phyloP scores from a whole-genome alignment of 2,888 invertebrate species.

The Eupithecia pulchellata region DNA sequence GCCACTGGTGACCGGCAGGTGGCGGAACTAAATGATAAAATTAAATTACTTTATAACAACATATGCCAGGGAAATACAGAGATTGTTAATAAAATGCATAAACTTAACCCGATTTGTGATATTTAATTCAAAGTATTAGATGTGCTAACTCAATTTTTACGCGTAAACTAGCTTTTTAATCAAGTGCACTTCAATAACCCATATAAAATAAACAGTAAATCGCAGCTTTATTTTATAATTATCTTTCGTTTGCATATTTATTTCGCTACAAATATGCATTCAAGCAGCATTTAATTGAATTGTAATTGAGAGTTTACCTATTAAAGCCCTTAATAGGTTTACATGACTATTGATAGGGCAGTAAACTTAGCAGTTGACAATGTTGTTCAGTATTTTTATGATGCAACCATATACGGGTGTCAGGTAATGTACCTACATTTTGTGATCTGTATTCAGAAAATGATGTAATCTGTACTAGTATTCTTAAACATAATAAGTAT shows the following conservation, averaged over 20 bases:
- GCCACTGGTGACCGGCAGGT: constrained; percentile 23
- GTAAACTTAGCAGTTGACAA: constrained; percentile 38
- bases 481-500: background rate
- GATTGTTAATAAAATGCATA: background rate
- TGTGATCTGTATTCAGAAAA: constrained; percentile 20
- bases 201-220: background rate
- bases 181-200: background rate
- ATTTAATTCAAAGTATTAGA: background rate
- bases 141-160: background rate
- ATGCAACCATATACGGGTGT: constrained; percentile 29
- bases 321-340: constrained; percentile 30
- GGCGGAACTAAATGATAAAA: constrained; percentile 1
- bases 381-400: constrained; percentile 35
- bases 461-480: background rate
- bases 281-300: constrained; percentile 21
- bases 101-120: background rate
- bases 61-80: background rate
- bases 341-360: constrained; percentile 23
- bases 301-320: constrained; percentile 34
- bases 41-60: background rate
- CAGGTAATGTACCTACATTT: constrained; percentile 28
- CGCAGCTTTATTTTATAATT: background rate
- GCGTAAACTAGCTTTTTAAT: background rate
- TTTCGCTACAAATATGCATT: constrained; percentile 20
- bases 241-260: constrained; percentile 18